These are phyloP conservation scores for Cheirogaleus major DNA, from an alignment of 2,797 vertebrate genomes.

Conservation along the genomic window DNA sequence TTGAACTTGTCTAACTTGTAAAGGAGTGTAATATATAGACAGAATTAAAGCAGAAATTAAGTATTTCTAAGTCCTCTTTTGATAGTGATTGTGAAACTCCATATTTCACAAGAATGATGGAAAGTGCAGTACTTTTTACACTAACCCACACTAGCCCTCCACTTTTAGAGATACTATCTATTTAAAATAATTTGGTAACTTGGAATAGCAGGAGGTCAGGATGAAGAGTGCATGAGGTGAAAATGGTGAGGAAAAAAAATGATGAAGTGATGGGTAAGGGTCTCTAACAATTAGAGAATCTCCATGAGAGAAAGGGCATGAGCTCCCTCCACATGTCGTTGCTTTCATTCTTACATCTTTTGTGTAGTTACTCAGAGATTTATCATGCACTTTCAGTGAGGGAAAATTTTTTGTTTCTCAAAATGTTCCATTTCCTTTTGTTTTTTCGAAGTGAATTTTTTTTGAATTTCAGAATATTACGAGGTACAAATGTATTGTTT, in stretches of 20 bases:
- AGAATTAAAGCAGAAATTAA: conserved; percentile 74
- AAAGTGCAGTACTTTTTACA: conserved; percentile 59
- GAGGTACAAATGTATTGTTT: too few species aligned
- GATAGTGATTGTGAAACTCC: conserved; percentile 66
- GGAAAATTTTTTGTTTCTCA: background rate
- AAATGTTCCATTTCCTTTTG: background rate
- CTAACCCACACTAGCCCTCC: conserved; percentile 10
- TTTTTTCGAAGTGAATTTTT: too few species aligned
- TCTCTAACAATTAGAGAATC: background rate
- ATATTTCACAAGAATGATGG: conserved; percentile 70
- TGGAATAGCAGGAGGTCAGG: background rate
- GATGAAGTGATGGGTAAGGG: background rate
- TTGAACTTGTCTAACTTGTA: conserved; percentile 57
- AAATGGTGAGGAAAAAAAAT: background rate
- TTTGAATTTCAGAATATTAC: too few species aligned
- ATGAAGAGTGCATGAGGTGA: background rate
- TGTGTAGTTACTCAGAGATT: background rate
- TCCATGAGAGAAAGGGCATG: background rate
- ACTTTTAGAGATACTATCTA: conserved; percentile 47
- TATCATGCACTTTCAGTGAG: background rate
- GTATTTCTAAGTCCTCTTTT: conserved; percentile 54
- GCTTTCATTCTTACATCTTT: background rate
- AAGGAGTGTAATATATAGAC: conserved; percentile 55
- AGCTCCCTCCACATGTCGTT: background rate
- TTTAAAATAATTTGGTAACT: conserved; percentile 57